A percentile compares a stretch with the other conserved stretches of the same genome.
These are phyloP conservation scores for Meteorus sp. DNA, from an alignment of 1,140 invertebrate genomes.

Conservation along the genomic window DNA sequence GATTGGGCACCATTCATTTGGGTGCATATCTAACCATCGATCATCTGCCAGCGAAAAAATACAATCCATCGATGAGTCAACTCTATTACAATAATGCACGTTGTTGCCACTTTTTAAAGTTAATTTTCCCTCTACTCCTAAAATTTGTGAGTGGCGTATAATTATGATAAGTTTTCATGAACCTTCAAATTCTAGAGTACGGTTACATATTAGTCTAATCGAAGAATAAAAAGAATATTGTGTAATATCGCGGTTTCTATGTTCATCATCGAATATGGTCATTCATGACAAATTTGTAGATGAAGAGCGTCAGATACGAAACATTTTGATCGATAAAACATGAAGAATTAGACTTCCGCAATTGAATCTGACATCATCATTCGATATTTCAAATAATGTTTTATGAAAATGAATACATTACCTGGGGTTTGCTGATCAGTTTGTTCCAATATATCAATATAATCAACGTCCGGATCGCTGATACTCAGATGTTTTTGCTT, in stretches of 20 bases:
- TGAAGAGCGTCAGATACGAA: too few species aligned
- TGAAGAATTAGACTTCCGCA: too few species aligned
- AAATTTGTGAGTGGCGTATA: too few species aligned
- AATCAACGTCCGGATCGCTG: constrained; percentile 73
- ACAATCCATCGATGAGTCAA: constrained; percentile 39
- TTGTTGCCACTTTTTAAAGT: neutral
- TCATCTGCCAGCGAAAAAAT: constrained; percentile 43
- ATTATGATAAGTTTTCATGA: too few species aligned
- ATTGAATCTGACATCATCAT: too few species aligned
- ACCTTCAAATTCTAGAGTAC: too few species aligned
- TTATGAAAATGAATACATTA: constrained; percentile 24
- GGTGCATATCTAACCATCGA: constrained; percentile 41
- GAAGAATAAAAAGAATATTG: too few species aligned
- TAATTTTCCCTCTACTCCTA: neutral
- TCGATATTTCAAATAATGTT: neutral
- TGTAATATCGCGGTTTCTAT: too few species aligned
- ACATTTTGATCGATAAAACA: too few species aligned
- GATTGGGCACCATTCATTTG: constrained; percentile 39
- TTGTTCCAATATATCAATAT: constrained; percentile 71
- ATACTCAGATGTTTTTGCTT: constrained; percentile 68
- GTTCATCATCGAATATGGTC: too few species aligned
- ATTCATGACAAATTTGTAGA: too few species aligned
- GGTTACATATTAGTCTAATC: too few species aligned
- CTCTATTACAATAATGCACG: constrained; percentile 25
- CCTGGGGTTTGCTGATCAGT: constrained; percentile 56